Evolutionary conservation across 2,888 invertebrate genomes (phyloP), one percentile per base, ranked within the genome.

Genomic region (Trachelus stipa): DNA sequence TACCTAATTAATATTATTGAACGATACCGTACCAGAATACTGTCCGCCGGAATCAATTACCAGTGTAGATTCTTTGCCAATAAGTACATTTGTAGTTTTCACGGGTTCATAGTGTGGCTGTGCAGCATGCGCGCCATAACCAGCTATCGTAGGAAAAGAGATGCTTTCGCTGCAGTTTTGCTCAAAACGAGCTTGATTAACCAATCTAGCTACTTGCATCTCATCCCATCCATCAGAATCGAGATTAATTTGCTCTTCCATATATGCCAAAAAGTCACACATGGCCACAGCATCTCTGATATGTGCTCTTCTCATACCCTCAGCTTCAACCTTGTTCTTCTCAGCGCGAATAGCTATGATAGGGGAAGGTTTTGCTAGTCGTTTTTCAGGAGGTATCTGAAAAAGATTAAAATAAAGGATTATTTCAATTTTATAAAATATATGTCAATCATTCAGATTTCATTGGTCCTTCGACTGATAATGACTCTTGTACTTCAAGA

Each of bases 31-130:
- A 96, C 96, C 96, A 81, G 94, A 94, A 92, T 98, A 99, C 91
- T 99, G 99, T 76, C 97, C 98, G 30, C 99, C 99, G 1, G 98
- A 98, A 88, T 98, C 98, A 84, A 98, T 94, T 37, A 99, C 94
- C 80, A 98, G 94, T 0, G 98, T 95, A 81, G 96, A 96, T 82
- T 96, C 95, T 77, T 93, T 94, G 76, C 94, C 95, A 37, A 99
- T 94, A 73, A 92, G 91, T 11, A 93, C 92, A 87, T 96, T 95
- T 9, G 96, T 95, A n/a, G 93, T 92, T 82, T 93, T 93, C 31
- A 94, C 95, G 0, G 95, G 94, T 81, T 94, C 93, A 90, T 99
- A 99, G 90, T 98, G 97, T 0, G 98, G 97, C 78, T 97, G 93
- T 0, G 98, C 97, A 0, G 95, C 97, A 91, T 98, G 96, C 0